These are phyloP conservation scores for Sinopyrophorus schimmeli DNA, from an alignment of 2,888 invertebrate genomes.

Conservation along the genomic window DNA sequence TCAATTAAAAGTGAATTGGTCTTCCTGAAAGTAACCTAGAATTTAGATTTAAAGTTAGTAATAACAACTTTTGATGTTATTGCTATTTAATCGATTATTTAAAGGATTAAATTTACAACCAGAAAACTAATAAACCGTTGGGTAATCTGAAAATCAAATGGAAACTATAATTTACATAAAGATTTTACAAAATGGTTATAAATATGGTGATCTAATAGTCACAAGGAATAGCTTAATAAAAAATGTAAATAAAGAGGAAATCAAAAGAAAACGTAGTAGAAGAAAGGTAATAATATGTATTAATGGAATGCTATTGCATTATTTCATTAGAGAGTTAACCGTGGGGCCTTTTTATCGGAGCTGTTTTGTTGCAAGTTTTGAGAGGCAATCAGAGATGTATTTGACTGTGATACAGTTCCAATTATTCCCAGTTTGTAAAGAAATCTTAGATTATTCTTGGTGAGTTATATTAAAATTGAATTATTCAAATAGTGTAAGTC, in stretches of 20 bases:
- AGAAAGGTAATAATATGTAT: constrained; percentile 26
- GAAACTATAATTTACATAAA: constrained; percentile 6
- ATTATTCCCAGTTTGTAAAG: constrained; percentile 61
- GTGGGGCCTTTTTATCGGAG: constrained; percentile 24
- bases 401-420: constrained; percentile 48
- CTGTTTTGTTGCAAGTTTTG: constrained; percentile 24
- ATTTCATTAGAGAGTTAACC: constrained; percentile 44
- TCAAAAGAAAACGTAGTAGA: constrained; percentile 1
- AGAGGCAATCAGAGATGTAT: constrained; percentile 16
- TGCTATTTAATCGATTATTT: no score
- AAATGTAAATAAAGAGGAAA: background rate
- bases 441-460: constrained; percentile 74
- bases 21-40: no score
- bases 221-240: background rate
- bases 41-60: no score
- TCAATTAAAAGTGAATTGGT: no score
- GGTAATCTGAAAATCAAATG: no score
- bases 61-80: no score
- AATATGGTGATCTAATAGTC: constrained; percentile 7
- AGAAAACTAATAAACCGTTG: no score
- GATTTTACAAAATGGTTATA: background rate
- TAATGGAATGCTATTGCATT: constrained; percentile 46
- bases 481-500: background rate
- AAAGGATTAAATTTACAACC: no score
- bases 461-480: constrained; percentile 49